These are phyloP conservation scores for Hippocampus mohnikei DNA, from an alignment of 2,113 vertebrate genomes.

Conservation along the genomic window DNA sequence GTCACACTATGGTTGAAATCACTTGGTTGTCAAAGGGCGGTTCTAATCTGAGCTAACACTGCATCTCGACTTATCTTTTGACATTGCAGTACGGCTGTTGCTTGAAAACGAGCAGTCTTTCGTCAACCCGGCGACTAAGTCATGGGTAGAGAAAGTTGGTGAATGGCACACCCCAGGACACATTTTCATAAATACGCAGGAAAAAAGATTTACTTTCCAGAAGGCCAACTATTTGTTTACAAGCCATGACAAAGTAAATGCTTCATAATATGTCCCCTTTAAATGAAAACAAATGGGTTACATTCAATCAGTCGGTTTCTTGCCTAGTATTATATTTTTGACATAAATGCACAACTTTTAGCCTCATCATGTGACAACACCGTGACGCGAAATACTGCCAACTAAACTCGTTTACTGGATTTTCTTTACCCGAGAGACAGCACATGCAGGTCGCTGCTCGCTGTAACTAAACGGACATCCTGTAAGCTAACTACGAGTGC, in stretches of 20 bases:
- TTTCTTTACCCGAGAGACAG: constrained; percentile 48
- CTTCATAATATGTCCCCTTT: neutral
- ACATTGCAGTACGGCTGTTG: too few species aligned
- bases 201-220: neutral
- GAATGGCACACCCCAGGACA: neutral
- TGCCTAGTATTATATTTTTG: constrained; percentile 58
- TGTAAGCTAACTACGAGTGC: constrained; percentile 9
- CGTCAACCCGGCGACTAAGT: too few species aligned
- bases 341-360: constrained; percentile 58
- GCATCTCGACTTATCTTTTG: too few species aligned
- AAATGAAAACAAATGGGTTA: constrained; percentile 53
- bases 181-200: neutral
- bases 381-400: constrained; percentile 23
- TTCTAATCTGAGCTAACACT: too few species aligned
- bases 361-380: constrained; percentile 26
- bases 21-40: too few species aligned
- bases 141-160: too few species aligned
- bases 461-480: constrained; percentile 42
- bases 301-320: constrained; percentile 80
- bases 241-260: neutral
- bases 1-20: too few species aligned
- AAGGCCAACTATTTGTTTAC: neutral
- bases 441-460: constrained; percentile 61
- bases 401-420: neutral
- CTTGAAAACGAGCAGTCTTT: too few species aligned